These are phyloP conservation scores for Mola mola DNA, from an alignment of 2,113 vertebrate genomes.

Conservation along the genomic window DNA sequence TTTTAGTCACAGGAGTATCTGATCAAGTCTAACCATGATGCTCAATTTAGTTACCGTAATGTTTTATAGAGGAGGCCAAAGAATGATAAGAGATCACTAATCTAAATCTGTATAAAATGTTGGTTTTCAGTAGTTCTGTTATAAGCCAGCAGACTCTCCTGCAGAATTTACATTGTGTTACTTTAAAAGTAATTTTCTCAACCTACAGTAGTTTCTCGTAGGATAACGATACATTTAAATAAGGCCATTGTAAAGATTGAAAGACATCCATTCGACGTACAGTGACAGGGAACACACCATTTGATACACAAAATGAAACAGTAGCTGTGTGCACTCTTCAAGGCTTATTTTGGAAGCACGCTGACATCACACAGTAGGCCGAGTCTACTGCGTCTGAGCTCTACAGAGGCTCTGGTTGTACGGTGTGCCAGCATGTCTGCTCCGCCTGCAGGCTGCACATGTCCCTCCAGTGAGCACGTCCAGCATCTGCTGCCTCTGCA, in stretches of 20 bases:
- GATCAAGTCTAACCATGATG: no score
- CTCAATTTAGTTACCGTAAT: no score
- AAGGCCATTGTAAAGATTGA: slow-evolving; percentile 21
- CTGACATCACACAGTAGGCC: neutral
- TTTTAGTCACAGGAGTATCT: no score
- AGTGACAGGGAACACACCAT: slow-evolving; percentile 4
- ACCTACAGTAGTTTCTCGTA: neutral
- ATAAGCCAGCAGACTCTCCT: neutral
- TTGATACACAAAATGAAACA: neutral
- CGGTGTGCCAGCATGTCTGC: slow-evolving; percentile 72
- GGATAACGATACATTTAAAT: neutral
- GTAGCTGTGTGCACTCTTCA: no score
- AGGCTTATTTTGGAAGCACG: neutral
- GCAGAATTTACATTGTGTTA: neutral
- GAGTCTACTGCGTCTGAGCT: neutral
- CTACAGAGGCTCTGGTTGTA: slow-evolving; percentile 54
- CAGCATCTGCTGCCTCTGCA: slow-evolving; percentile 43
- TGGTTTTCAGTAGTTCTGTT: no score
- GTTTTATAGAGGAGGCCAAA: no score
- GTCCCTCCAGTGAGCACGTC: slow-evolving; percentile 79
- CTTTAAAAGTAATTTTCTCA: neutral
- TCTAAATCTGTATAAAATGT: no score
- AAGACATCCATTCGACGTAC: neutral
- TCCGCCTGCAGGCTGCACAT: slow-evolving; percentile 75
- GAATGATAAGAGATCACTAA: no score